These are phyloP conservation scores for Drosophila repletoides DNA, from an alignment of 1,140 invertebrate genomes.

Conservation along the genomic window DNA sequence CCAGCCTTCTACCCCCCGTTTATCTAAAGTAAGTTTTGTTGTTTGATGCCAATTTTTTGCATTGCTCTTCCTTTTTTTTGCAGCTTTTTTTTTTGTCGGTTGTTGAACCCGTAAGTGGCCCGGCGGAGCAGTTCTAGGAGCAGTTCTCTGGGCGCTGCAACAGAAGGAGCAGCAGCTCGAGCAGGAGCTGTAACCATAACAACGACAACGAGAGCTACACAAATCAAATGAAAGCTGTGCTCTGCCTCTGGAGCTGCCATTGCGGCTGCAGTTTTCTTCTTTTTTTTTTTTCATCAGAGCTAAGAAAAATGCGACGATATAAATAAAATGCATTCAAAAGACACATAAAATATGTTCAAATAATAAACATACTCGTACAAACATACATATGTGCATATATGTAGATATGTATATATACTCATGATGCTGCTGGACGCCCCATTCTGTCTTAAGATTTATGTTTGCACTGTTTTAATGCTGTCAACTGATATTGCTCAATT, in stretches of 20 bases:
- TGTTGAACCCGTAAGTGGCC: constrained; percentile 75
- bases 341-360: constrained; percentile 44
- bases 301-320: constrained; percentile 74
- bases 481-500: constrained; percentile 56
- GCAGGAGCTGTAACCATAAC: constrained; percentile 27
- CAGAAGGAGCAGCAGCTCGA: background rate
- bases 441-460: constrained; percentile 47
- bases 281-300: constrained; percentile 37
- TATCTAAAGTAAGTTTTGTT: constrained; percentile 74
- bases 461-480: constrained; percentile 48
- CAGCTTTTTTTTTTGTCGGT: constrained; percentile 59
- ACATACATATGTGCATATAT: constrained; percentile 2
- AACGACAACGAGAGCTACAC: constrained; percentile 61
- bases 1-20: constrained; percentile 6
- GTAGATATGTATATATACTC: constrained; percentile 11
- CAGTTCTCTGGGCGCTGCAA: background rate
- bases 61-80: constrained; percentile 42
- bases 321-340: constrained; percentile 71
- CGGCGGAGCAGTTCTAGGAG: background rate
- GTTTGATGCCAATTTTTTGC: constrained; percentile 80
- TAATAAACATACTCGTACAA: constrained; percentile 19
- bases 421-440: constrained; percentile 17
- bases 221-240: constrained; percentile 74
- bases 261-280: constrained; percentile 53
- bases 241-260: constrained; percentile 14